Evolutionary conservation across 2,113 vertebrate species (phyloP).

Genomic region (Dendrocopos noguchii): DNA sequence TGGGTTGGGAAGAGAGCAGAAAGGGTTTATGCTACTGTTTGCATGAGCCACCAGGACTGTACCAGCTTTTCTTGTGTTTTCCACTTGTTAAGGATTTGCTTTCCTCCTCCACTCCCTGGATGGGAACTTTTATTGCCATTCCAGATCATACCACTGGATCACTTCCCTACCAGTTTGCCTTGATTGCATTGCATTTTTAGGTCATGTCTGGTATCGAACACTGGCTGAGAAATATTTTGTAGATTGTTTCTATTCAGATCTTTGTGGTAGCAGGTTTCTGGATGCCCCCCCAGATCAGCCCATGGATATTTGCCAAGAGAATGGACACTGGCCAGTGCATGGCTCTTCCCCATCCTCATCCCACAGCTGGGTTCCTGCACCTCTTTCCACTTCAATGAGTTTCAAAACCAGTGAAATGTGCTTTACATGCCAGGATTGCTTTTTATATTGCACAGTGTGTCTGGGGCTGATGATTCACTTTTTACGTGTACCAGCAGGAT

Average conservation of each 20-base stretch:
- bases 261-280: not conserved
- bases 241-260: not conserved
- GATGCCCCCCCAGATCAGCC: not conserved
- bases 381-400: not conserved
- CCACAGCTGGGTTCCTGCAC: rapidly evolving
- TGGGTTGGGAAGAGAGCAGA: not conserved
- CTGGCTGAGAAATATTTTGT: not conserved
- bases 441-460: rapidly evolving
- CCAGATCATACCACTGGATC: not conserved
- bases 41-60: not conserved
- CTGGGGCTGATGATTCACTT: not conserved
- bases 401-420: not conserved
- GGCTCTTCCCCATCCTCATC: not conserved
- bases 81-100: not conserved
- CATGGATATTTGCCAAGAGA: not conserved
- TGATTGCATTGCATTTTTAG: not conserved
- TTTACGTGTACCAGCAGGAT: rapidly evolving
- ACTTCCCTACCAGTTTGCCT: not conserved
- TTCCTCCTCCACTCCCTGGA: not conserved
- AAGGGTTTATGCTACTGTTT: not conserved
- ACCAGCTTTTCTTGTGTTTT: not conserved
- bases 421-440: rapidly evolving
- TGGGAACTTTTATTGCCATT: not conserved
- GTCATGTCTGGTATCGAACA: not conserved
- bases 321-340: rapidly evolving